phyloP scores from a whole-genome alignment of 2,113 vertebrate species.

The Dasyurus viverrinus region DNA sequence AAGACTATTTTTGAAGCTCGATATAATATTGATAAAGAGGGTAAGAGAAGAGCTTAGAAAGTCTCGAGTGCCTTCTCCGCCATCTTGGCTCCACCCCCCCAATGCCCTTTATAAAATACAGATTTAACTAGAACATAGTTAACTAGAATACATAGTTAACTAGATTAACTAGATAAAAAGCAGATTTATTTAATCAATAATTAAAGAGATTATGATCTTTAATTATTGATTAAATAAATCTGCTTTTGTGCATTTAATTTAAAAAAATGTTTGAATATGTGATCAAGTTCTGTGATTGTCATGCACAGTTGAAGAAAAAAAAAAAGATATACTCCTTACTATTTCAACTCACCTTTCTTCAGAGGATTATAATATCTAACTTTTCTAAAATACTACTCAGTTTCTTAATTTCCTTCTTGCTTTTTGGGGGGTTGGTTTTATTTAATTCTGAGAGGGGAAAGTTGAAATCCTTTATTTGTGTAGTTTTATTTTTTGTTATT shows the following conservation, averaged over 20 bases:
- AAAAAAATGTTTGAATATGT: not conserved
- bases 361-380: not conserved
- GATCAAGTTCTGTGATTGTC: not conserved
- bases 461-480: not conserved
- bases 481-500: not conserved
- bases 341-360: not conserved
- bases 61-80: no score
- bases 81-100: no score
- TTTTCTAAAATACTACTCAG: not conserved
- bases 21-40: no score
- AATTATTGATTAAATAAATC: no score
- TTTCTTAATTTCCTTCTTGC: not conserved
- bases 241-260: not conserved
- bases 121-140: no score
- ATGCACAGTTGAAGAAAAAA: not conserved
- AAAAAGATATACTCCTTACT: not conserved
- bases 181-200: no score
- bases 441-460: not conserved
- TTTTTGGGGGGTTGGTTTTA: not conserved
- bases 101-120: no score
- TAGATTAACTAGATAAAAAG: no score
- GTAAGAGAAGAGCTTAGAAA: no score
- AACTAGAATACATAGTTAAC: no score
- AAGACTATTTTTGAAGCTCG: no score
- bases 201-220: no score